Evolutionary conservation across 2,113 vertebrate genomes (phyloP), one percentile per base, ranked within the genome.

Genomic region (Varanus komodoensis): DNA sequence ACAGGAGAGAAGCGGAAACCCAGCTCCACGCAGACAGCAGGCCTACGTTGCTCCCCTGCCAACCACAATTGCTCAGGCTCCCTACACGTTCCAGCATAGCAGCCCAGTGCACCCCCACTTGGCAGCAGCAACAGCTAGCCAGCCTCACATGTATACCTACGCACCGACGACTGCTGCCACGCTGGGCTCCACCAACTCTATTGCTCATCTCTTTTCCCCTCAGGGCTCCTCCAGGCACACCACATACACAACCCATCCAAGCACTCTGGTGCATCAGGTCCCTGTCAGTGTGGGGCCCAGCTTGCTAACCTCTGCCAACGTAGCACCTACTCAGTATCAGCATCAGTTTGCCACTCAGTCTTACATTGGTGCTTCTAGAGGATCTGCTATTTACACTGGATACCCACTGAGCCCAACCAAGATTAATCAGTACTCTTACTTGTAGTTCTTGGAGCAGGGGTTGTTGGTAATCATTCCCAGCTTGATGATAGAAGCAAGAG

Each of bases 341-440:
- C 98, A 97, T 97, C 98, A 98, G 88, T 98, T 97, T 97, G 97
- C 96, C 93, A 97, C 96, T 96, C 98, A 97, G 97, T 98, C 97
- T 89, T 98, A 98, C 93, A 97, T 98, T 94, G 95, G 95, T 97
- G 97, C 96, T 96, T 97, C 97, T 95, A 97, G 96, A 96, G 97
- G 96, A 96, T 98, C 97, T 96, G 92, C 97, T 88, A 96, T 98
- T 96, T 98, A 98, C 96, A 96, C 98, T 97, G 97, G 98, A 92
- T 98, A 98, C 84, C 98, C 98, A 3, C 96, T 98, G 90, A 98
- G 98, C 95, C 98, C 98, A 73, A 97, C 98, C 77, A 99, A 99
- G 96, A 98, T 99, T 96, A 98, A 98, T 97, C 98, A 99, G 97
- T 99, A 98, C 94, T 98, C 98, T 0, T 99, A 98, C 97, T 97